These are phyloP conservation scores for Trilocha varians DNA, from an alignment of 2,888 invertebrate genomes.

Conservation along the genomic window DNA sequence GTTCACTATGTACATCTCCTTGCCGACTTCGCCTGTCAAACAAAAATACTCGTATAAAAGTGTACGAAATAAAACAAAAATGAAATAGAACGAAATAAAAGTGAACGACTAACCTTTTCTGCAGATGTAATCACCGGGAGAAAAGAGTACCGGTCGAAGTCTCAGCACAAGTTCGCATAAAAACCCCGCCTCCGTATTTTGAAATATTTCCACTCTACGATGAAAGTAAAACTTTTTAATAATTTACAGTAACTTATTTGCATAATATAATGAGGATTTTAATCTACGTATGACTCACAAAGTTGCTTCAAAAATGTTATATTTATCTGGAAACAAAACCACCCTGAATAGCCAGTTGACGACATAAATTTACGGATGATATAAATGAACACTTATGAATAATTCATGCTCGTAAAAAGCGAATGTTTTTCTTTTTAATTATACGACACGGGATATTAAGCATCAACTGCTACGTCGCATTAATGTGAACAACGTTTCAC, in stretches of 20 bases:
- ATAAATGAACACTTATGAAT: slow-evolving; percentile 67
- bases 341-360: slow-evolving; percentile 46
- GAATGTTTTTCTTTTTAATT: slow-evolving; percentile 71
- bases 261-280: slow-evolving; percentile 20
- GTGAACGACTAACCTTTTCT: slow-evolving; percentile 85
- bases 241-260: slow-evolving; percentile 8
- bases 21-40: slow-evolving; percentile 94
- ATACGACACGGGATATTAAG: slow-evolving; percentile 66
- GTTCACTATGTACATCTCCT: slow-evolving; percentile 99
- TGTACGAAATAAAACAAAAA: slow-evolving; percentile 2
- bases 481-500: slow-evolving; percentile 32
- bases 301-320: background rate
- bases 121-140: slow-evolving; percentile 99
- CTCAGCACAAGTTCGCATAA: slow-evolving; percentile 96
- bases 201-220: slow-evolving; percentile 95
- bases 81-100: too few species aligned
- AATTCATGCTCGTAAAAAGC: slow-evolving; percentile 69
- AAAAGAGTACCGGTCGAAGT: slow-evolving; percentile 95
- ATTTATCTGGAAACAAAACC: slow-evolving; percentile 35
- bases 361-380: slow-evolving; percentile 63
- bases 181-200: slow-evolving; percentile 99
- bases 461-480: slow-evolving; percentile 48
- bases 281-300: background rate
- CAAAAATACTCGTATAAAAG: slow-evolving; percentile 3
- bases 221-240: slow-evolving; percentile 3